Base-by-base conservation (phyloP, 2,888 invertebrate species). In the Lymantria dispar region DNA sequence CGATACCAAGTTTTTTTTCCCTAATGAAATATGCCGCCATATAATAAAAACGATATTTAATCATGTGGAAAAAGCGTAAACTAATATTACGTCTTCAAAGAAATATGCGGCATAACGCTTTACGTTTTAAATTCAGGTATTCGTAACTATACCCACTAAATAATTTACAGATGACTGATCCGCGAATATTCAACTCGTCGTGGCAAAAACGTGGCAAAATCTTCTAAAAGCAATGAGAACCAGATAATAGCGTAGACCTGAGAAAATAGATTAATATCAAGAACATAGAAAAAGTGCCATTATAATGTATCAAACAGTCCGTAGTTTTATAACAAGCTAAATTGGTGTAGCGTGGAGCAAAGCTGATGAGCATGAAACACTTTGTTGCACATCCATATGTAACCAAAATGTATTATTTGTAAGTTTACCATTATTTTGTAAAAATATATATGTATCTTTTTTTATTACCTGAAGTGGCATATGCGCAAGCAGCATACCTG, bases 241-340 rank as follows among this genome's bases (percentile, higher is more conserved):
- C 45, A 53, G 54, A 63, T 59, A 55, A 54, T 45, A 42, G 22
- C 39, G 37, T 43, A 57, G 59, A 63, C 57, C 56, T 61, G 57
- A 50, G 66, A 65, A 68, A 54, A 54, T 56, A 47, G 22, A 22
- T 22, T 22, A 22, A 22, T 5, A 22, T 58, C 45, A 49, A 47
- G 31, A 52, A 47, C 14, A 52, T 53, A 55, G 53, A 64, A 64
- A 68, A 70, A 57, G 50, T 50, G 54, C 12, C n/a, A 48, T 60
- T 56, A 54, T 58, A 58, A 55, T 52, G 47, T 45, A 65, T 63
- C 52, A 59, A 63, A 58, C 56, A 43, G 54, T 54, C 47, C 54
- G 46, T 45, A 51, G 56, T 56, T 57, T 68, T 59, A 59, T 68
- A 69, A 69, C 57, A 58, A 62, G 59, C 48, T 43, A 60, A 70